A percentile compares a stretch with the other conserved stretches of the same genome.
Conservation (phyloP, 2,113 vertebrate species). For the Onychostruthus taczanowskii region DNA sequence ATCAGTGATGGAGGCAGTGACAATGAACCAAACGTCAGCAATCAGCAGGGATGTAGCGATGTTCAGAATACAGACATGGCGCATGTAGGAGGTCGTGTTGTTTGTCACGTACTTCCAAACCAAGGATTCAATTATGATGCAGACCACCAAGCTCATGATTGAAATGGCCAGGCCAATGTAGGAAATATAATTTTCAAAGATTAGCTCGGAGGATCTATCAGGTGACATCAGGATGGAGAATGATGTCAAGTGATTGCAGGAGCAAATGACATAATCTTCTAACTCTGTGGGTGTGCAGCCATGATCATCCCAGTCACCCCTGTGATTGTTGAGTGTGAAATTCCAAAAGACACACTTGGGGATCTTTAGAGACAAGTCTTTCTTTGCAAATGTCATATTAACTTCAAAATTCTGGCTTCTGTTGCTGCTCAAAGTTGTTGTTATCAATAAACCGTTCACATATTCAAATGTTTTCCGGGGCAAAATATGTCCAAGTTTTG, state of each 20-base stretch:
- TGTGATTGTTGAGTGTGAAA: neutral
- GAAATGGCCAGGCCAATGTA: slow-evolving; percentile 78
- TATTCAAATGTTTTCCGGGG: accelerated
- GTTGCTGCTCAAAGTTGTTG: slow-evolving; percentile 62
- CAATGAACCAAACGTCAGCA: slow-evolving; percentile 81
- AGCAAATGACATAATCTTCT: slow-evolving; percentile 60
- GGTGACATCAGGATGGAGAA: slow-evolving; percentile 88
- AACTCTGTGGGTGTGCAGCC: slow-evolving; percentile 49
- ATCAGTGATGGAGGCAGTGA: neutral
- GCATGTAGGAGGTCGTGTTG: slow-evolving; percentile 82
- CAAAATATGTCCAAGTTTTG: slow-evolving; percentile 68
- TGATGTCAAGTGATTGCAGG: slow-evolving; percentile 81
- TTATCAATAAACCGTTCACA: slow-evolving; percentile 74
- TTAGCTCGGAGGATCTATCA: accelerated
- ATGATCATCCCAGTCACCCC: slow-evolving; percentile 56
- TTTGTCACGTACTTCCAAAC: slow-evolving; percentile 88
- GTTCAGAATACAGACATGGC: slow-evolving; percentile 86
- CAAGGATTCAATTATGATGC: slow-evolving; percentile 78
- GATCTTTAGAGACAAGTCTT: neutral
- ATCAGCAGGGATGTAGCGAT: slow-evolving; percentile 81
- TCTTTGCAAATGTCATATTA: slow-evolving; percentile 71
- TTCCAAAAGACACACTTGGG: slow-evolving; percentile 81
- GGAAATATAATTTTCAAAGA: slow-evolving; percentile 68
- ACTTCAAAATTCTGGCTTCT: slow-evolving; percentile 35
- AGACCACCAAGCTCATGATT: slow-evolving; percentile 77